phyloP scores from a whole-genome alignment of 2,888 invertebrate genomes.

The Listrodromus nycthemerus region DNA sequence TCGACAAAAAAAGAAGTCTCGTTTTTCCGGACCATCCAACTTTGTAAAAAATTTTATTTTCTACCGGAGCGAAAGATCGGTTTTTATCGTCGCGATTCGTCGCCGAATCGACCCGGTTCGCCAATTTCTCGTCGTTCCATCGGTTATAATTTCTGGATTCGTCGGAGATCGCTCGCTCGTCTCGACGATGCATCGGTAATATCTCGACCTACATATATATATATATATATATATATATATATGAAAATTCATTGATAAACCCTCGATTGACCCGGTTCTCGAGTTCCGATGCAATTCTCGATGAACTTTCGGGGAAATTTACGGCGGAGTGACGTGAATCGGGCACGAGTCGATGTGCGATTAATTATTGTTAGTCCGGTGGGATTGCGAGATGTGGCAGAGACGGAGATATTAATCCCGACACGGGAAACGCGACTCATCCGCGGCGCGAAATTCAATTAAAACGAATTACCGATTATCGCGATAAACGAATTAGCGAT shows the following conservation, averaged over 20 bases:
- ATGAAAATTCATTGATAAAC: slow-evolving; percentile 24
- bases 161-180: neutral
- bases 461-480: slow-evolving; percentile 25
- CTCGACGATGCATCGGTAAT: neutral
- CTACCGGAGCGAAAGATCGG: slow-evolving; percentile 13
- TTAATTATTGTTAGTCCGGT: slow-evolving; percentile 12
- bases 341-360: slow-evolving; percentile 17
- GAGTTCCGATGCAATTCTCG: slow-evolving; percentile 28
- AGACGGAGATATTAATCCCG: neutral
- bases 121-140: neutral
- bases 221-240: neutral
- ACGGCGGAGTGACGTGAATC: slow-evolving; percentile 12
- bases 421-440: slow-evolving; percentile 21
- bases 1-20: neutral
- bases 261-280: slow-evolving; percentile 1
- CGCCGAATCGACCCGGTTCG: neutral
- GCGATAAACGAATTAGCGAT: slow-evolving; percentile 5
- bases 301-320: neutral
- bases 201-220: neutral
- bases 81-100: neutral
- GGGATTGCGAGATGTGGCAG: too few relatives aligned
- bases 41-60: neutral
- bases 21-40: neutral
- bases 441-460: slow-evolving; percentile 2
- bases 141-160: neutral